Conservation (phyloP, 2,888 invertebrate genomes). For the Ceraclea dissimilis region DNA sequence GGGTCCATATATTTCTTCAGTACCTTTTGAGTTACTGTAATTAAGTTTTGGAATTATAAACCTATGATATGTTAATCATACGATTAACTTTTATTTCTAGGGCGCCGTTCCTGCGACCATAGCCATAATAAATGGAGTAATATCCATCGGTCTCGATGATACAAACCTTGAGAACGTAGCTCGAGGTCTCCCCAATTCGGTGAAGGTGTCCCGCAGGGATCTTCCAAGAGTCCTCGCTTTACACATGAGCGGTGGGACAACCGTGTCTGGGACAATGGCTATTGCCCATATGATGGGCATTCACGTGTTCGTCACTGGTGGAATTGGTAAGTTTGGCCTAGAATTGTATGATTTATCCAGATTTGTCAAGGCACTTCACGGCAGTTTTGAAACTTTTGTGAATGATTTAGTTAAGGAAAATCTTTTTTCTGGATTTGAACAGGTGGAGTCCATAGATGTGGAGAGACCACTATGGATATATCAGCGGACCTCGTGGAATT, state of each 20-base stretch:
- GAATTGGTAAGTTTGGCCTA: conserved; percentile 47
- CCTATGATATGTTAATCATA: too few relatives aligned
- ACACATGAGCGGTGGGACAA: conserved; percentile 80
- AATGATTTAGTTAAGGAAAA: too few relatives aligned
- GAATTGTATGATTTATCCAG: too few relatives aligned
- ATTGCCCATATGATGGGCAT: conserved; percentile 77
- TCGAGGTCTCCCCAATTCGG: conserved; percentile 39
- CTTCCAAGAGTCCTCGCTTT: conserved; percentile 68
- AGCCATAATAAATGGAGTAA: conserved; percentile 74
- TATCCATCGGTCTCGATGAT: conserved; percentile 68
- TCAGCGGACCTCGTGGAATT: conserved; percentile 93
- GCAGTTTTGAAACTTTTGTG: too few relatives aligned
- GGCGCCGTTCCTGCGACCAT: conserved; percentile 90
- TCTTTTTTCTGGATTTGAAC: conserved; percentile 32
- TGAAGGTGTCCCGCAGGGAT: conserved; percentile 87
- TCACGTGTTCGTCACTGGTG: conserved; percentile 90
- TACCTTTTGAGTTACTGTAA: too few relatives aligned
- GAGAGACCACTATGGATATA: conserved; percentile 79
- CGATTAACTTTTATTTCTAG: conserved; percentile 37
- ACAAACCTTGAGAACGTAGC: conserved; percentile 62
- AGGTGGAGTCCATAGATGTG: conserved; percentile 92
- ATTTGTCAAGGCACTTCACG: too few relatives aligned
- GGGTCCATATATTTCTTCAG: too few relatives aligned
- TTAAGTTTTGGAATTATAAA: too few relatives aligned
- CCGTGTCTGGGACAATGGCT: conserved; percentile 90